A percentile compares a stretch with the other conserved stretches of the same genome.
Conservation (phyloP, 2,113 vertebrate genomes). For the Hemicordylus capensis region DNA sequence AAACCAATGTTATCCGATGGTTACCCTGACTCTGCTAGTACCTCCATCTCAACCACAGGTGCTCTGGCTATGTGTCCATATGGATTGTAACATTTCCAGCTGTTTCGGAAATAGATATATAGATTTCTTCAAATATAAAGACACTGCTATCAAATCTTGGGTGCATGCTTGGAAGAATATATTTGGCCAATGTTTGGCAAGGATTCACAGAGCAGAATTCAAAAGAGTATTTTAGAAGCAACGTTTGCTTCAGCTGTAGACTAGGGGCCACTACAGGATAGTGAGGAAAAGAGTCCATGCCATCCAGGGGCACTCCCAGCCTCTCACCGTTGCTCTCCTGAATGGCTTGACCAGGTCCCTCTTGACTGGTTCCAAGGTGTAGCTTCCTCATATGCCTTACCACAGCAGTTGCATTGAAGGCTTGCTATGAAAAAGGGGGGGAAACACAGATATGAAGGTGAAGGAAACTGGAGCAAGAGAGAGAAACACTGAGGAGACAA, state of each 20-base stretch:
- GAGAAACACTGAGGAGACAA: neutral
- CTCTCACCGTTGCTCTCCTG: slow-evolving; percentile 76
- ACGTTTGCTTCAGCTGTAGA: neutral
- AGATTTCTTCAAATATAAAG: too few relatives aligned
- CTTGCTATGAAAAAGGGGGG: slow-evolving; percentile 81
- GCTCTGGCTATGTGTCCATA: too few relatives aligned
- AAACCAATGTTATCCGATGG: too few relatives aligned
- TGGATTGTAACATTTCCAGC: too few relatives aligned
- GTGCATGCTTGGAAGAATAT: too few relatives aligned
- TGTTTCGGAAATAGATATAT: too few relatives aligned
- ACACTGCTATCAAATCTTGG: neutral
- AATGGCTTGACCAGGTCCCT: slow-evolving; percentile 76
- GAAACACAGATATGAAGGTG: neutral
- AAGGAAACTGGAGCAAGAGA: neutral
- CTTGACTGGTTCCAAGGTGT: slow-evolving; percentile 91
- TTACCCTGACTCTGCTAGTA: too few relatives aligned
- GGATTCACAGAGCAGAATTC: neutral
- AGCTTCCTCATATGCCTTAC: slow-evolving; percentile 95
- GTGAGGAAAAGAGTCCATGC: neutral
- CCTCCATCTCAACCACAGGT: too few relatives aligned
- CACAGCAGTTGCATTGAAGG: slow-evolving; percentile 96
- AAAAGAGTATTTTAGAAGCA: too few relatives aligned
- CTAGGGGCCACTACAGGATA: neutral
- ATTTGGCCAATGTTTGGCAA: too few relatives aligned
- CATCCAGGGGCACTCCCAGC: neutral